These are phyloP conservation scores for Alviniconcha marisindica DNA, from an alignment of 1,140 invertebrate genomes.

Conservation along the genomic window DNA sequence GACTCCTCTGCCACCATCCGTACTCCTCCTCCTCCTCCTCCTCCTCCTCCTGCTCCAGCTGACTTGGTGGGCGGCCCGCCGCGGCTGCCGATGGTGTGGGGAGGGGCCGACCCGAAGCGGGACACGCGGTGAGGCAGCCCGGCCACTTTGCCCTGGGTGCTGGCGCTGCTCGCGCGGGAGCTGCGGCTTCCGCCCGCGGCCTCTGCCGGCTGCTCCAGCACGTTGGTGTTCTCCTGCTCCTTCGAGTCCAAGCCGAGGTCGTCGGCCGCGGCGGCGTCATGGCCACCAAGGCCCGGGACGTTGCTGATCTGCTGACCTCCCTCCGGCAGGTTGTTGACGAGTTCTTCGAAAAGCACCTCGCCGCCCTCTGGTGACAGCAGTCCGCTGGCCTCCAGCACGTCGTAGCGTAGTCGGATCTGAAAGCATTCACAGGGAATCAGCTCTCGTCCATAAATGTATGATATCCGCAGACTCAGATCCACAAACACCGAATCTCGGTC, in stretches of 20 bases:
- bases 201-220: slow-evolving; percentile 2
- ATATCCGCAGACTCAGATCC: too few species aligned
- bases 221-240: slow-evolving; percentile 20
- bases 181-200: neutral
- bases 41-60: neutral
- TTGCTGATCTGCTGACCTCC: neutral
- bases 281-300: too few species aligned
- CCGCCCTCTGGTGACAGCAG: neutral
- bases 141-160: neutral
- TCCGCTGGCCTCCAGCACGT: neutral
- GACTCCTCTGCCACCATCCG: neutral
- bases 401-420: slow-evolving; percentile 7
- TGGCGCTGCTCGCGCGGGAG: neutral
- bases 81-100: neutral
- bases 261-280: neutral
- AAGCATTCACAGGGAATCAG: too few species aligned
- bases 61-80: too few species aligned
- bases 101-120: too few species aligned
- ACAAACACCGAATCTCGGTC: too few species aligned
- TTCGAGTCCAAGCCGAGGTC: neutral
- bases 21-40: neutral
- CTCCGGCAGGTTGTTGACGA: neutral
- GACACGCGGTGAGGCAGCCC: too few species aligned
- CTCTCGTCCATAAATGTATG: too few species aligned
- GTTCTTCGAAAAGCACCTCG: neutral